A percentile compares a stretch with the other conserved stretches of the same genome.
phyloP scores from a whole-genome alignment of 2,113 vertebrate species.

The Morone saxatilis region DNA sequence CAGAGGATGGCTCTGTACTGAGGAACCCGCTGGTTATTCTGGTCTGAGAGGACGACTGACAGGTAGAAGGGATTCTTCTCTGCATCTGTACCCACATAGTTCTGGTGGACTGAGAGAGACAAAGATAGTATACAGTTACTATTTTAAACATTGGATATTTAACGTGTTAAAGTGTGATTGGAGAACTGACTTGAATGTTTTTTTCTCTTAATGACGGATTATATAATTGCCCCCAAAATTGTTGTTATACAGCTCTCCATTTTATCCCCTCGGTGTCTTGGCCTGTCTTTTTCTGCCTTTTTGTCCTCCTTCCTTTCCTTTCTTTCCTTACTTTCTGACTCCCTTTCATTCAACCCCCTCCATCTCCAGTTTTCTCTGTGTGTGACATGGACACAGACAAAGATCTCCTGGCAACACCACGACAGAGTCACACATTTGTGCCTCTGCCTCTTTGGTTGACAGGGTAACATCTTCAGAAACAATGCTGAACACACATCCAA shows the following conservation, averaged over 20 bases:
- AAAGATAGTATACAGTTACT: background rate
- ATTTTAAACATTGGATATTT: background rate
- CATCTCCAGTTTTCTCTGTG: background rate
- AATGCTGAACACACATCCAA: constrained; percentile 64
- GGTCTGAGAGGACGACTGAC: constrained; percentile 97
- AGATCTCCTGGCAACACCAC: constrained; percentile 16
- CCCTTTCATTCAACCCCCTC: background rate
- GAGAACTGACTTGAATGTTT: background rate
- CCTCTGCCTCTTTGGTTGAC: constrained; percentile 52
- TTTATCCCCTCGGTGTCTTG: constrained; percentile 5
- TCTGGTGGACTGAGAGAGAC: constrained; percentile 92
- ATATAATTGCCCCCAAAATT: background rate
- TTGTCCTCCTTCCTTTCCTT: background rate
- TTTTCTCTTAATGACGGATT: background rate
- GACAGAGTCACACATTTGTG: constrained; percentile 56
- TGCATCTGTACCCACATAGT: constrained; percentile 94
- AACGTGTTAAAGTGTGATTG: background rate
- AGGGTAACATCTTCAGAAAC: constrained; percentile 58
- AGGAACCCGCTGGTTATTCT: constrained; percentile 96
- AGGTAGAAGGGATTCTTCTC: constrained; percentile 98
- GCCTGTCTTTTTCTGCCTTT: background rate
- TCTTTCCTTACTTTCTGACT: background rate
- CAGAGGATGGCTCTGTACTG: constrained; percentile 98
- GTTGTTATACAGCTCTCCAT: background rate
- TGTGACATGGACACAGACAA: constrained; percentile 7